These are phyloP conservation scores for Macrocentrus cingulum DNA, from an alignment of 1,140 invertebrate species.

Conservation along the genomic window DNA sequence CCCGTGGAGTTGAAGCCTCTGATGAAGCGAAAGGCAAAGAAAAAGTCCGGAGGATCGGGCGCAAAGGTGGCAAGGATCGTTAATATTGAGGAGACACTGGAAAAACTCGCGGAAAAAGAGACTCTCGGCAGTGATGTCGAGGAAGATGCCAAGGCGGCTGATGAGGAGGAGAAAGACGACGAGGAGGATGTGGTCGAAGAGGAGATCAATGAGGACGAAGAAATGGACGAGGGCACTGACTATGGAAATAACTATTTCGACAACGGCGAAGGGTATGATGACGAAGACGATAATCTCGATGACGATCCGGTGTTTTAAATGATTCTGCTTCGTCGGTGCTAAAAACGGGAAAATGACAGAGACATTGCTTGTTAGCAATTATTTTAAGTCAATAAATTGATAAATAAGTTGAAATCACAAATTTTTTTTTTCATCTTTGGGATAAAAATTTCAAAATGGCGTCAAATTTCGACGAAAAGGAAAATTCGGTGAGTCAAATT, in stretches of 20 bases:
- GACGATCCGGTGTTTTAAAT: slow-evolving; percentile 70
- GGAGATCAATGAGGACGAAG: slow-evolving; percentile 63
- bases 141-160: slow-evolving; percentile 58
- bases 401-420: no score
- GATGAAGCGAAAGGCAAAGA: slow-evolving; percentile 46
- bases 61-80: slow-evolving; percentile 45
- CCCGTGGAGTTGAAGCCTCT: slow-evolving; percentile 60
- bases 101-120: slow-evolving; percentile 64
- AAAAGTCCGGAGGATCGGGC: slow-evolving; percentile 27
- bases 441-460: not conserved
- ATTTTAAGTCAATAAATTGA: no score
- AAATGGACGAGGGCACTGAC: slow-evolving; percentile 76
- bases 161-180: slow-evolving; percentile 52
- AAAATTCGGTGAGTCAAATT: slow-evolving; percentile 57
- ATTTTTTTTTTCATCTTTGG: not conserved
- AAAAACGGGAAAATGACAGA: no score
- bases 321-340: no score
- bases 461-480: slow-evolving; percentile 40
- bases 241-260: slow-evolving; percentile 85
- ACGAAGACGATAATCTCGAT: slow-evolving; percentile 84
- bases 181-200: slow-evolving; percentile 42
- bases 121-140: slow-evolving; percentile 53
- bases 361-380: no score
- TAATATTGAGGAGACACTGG: slow-evolving; percentile 57
- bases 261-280: slow-evolving; percentile 82